A percentile compares a stretch with the other conserved stretches of the same genome.
Conservation (phyloP, 2,888 invertebrate genomes). For the Mimas tiliae region DNA sequence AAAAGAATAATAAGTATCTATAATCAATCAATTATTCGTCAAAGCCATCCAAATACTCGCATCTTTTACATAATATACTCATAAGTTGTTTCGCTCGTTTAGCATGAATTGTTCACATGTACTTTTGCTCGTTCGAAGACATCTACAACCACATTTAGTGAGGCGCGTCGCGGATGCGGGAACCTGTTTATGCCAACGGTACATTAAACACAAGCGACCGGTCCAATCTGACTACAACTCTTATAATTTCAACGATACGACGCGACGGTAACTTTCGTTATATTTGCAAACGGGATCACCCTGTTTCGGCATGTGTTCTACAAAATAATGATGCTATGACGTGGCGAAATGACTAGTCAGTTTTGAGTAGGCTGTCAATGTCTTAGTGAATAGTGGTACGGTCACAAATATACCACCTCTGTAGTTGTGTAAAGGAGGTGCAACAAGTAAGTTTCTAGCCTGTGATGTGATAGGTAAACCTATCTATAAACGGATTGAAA, state of each 20-base stretch:
- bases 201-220: slow-evolving; percentile 13
- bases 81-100: neutral
- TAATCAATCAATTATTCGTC: no score
- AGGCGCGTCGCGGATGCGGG: slow-evolving; percentile 2
- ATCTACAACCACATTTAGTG: neutral
- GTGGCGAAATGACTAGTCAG: neutral
- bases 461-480: no score
- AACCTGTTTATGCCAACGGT: slow-evolving; percentile 20
- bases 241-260: neutral
- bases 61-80: no score
- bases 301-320: neutral
- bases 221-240: slow-evolving; percentile 5
- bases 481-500: no score
- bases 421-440: no score
- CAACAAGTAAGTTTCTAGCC: no score
- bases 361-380: neutral
- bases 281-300: neutral
- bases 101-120: neutral
- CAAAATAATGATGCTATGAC: neutral
- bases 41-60: neutral
- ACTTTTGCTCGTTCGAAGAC: neutral
- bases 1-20: no score
- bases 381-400: neutral
- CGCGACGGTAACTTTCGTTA: neutral
- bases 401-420: no score